Percentiles rank a stretch among this genome's conserved stretches.
phyloP scores from a whole-genome alignment of 1,140 invertebrate genomes.

The Hyles vespertilio region DNA sequence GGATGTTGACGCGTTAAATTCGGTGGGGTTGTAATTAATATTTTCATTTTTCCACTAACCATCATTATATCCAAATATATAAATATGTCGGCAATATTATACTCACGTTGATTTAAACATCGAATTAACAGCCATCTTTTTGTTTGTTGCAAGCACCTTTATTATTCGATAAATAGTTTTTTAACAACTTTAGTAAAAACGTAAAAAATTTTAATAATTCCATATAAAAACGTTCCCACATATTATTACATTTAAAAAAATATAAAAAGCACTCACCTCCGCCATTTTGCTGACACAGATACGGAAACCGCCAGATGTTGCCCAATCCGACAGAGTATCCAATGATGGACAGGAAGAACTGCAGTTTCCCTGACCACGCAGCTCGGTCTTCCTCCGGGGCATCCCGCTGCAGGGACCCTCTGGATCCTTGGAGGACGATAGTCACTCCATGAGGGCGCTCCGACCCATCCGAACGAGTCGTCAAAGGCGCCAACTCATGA shows the following conservation, averaged over 20 bases:
- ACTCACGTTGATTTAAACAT: too few relatives aligned
- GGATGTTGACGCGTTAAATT: too few relatives aligned
- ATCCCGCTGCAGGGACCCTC: slow-evolving; percentile 64
- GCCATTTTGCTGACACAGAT: slow-evolving; percentile 95
- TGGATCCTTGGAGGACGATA: slow-evolving; percentile 76
- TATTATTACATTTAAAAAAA: neutral
- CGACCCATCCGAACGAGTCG: slow-evolving; percentile 78
- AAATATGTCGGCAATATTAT: too few relatives aligned
- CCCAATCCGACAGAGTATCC: slow-evolving; percentile 94
- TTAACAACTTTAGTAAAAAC: neutral
- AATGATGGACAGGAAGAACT: slow-evolving; percentile 94
- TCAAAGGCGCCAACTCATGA: slow-evolving; percentile 86
- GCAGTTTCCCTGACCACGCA: slow-evolving; percentile 89
- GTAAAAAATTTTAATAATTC: neutral
- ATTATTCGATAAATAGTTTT: too few relatives aligned
- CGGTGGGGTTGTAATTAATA: too few relatives aligned
- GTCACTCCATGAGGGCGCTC: slow-evolving; percentile 79
- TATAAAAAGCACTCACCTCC: slow-evolving; percentile 83
- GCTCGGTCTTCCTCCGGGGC: slow-evolving; percentile 79
- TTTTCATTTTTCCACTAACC: too few relatives aligned
- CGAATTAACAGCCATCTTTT: too few relatives aligned
- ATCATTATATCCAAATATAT: too few relatives aligned
- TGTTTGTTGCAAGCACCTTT: too few relatives aligned
- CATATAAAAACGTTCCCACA: neutral
- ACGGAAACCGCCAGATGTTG: slow-evolving; percentile 97